Conservation (phyloP, 2,888 invertebrate species). For the Orthosia incerta region DNA sequence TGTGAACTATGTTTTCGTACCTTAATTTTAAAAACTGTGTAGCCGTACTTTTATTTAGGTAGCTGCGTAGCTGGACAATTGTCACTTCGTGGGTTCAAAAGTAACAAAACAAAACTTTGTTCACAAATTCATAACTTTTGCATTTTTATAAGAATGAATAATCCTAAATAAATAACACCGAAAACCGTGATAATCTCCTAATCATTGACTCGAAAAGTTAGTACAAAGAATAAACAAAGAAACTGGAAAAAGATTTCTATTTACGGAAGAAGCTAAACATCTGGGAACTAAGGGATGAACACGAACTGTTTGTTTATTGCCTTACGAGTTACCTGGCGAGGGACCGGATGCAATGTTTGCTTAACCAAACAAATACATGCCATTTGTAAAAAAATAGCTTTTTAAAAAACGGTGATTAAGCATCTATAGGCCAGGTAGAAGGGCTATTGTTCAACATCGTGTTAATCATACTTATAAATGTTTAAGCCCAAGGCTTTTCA, state of each 20-base stretch:
- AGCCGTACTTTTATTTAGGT: no score
- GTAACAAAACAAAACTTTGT: background rate
- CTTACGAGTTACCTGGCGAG: conserved; percentile 77
- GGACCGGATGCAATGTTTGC: conserved; percentile 76
- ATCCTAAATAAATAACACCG: background rate
- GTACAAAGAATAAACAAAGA: conserved; percentile 32
- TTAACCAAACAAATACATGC: conserved; percentile 44
- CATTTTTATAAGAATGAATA: background rate
- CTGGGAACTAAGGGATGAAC: conserved; percentile 51
- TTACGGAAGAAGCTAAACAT: conserved; percentile 55
- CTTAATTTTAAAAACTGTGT: no score
- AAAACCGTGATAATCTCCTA: background rate
- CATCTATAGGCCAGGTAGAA: conserved; percentile 1
- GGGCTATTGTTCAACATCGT: conserved; percentile 12
- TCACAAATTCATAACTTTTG: background rate
- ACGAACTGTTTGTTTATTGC: conserved; percentile 69
- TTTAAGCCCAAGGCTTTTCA: background rate
- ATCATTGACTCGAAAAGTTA: conserved; percentile 32
- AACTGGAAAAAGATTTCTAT: conserved; percentile 41
- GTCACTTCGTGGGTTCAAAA: background rate
- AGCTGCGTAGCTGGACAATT: no score
- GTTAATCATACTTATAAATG: conserved; percentile 34
- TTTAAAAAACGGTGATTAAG: conserved; percentile 17
- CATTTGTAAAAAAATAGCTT: conserved; percentile 15
- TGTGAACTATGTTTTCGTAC: background rate